These are phyloP conservation scores for Scaptomyza pallida DNA, from an alignment of 1,140 invertebrate genomes.

Conservation along the genomic window DNA sequence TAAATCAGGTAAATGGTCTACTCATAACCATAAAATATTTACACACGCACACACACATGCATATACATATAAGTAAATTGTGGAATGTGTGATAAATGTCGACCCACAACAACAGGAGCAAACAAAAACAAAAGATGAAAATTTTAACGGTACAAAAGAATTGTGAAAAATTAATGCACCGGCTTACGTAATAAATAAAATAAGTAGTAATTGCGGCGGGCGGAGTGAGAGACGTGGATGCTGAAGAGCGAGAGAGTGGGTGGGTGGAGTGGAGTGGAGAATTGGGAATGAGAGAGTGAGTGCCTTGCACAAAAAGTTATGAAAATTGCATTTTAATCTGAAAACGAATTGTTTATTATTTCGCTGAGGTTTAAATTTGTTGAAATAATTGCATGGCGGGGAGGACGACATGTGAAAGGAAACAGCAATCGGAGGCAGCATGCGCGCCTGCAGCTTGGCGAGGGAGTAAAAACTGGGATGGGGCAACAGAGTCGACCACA, in stretches of 20 bases:
- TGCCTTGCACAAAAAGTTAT: constrained; percentile 77
- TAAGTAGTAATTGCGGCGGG: constrained; percentile 76
- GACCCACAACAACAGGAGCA: constrained; percentile 51
- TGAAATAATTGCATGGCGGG: constrained; percentile 75
- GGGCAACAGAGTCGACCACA: constrained; percentile 64
- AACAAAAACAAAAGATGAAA: constrained; percentile 33
- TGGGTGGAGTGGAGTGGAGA: constrained; percentile 4
- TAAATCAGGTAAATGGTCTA: constrained; percentile 62
- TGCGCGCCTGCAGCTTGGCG: constrained; percentile 33
- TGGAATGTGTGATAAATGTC: constrained; percentile 40
- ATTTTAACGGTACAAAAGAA: constrained; percentile 51
- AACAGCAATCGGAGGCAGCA: constrained; percentile 71
- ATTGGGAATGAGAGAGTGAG: no score
- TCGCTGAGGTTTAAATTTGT: constrained; percentile 83
- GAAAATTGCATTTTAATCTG: constrained; percentile 83
- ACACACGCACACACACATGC: constrained; percentile 4
- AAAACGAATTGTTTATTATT: constrained; percentile 83
- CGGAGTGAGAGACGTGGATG: not conserved
- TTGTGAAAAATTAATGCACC: constrained; percentile 80
- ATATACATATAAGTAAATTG: constrained; percentile 33
- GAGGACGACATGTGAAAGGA: constrained; percentile 52
- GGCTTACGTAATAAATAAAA: constrained; percentile 77
- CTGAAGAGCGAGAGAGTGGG: not conserved
- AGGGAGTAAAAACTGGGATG: constrained; percentile 17
- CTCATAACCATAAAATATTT: constrained; percentile 63